A percentile compares a stretch with the other conserved stretches of the same genome.
Evolutionary conservation across 2,888 invertebrate species (phyloP).

Genomic region (Laspeyria flexula): DNA sequence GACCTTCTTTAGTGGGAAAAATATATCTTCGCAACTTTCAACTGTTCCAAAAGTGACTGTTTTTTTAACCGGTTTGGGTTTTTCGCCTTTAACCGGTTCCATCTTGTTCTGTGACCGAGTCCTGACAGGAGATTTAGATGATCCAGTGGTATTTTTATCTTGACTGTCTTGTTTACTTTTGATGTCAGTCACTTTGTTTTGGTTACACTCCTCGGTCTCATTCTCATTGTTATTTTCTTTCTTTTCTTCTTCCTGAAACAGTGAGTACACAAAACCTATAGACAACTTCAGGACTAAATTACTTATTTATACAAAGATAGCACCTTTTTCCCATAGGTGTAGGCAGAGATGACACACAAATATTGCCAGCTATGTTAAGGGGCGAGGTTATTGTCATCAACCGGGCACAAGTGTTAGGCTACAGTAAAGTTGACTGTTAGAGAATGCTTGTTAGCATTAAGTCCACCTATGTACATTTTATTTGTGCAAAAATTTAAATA

Average conservation of each 20-base stretch:
- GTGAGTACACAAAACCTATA: slow-evolving; percentile 9
- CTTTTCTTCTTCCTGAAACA: slow-evolving; percentile 82
- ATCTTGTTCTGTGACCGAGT: slow-evolving; percentile 84
- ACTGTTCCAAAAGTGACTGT: slow-evolving; percentile 88
- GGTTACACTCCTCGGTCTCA: slow-evolving; percentile 62
- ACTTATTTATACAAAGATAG: neutral
- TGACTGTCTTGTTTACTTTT: slow-evolving; percentile 55
- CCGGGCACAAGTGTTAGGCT: too few species aligned
- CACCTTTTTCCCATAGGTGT: too few species aligned
- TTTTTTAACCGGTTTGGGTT: slow-evolving; percentile 85
- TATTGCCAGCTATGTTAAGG: too few species aligned
- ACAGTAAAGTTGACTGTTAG: too few species aligned
- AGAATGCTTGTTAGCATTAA: too few species aligned
- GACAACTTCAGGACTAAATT: neutral
- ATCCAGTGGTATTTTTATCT: slow-evolving; percentile 59
- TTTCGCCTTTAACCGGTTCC: slow-evolving; percentile 75
- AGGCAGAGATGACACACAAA: too few species aligned
- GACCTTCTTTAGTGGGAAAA: slow-evolving; percentile 85
- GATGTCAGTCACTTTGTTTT: slow-evolving; percentile 60
- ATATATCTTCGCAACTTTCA: slow-evolving; percentile 87
- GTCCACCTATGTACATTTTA: too few species aligned
- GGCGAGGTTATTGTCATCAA: too few species aligned
- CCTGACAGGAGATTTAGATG: slow-evolving; percentile 75
- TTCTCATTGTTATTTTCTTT: slow-evolving; percentile 80
- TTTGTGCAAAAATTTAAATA: too few species aligned